Base-by-base conservation (phyloP, 2,113 vertebrate genomes). In the Chaetura pelagica region DNA sequence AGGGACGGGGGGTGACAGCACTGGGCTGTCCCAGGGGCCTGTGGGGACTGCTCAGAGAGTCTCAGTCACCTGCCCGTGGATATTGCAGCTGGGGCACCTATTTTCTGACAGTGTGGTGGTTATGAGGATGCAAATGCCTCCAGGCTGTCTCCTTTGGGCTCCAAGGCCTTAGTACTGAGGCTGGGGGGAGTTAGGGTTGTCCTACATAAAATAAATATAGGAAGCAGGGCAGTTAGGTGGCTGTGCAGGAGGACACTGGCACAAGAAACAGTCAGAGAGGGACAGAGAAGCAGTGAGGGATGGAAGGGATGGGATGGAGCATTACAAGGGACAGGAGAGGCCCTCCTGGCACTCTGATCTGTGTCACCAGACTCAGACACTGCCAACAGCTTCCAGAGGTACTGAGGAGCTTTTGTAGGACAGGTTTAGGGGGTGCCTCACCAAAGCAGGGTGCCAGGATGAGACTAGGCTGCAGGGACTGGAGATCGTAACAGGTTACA, bases 61-160 rank as follows among this genome's bases (percentile, higher is more conserved):
- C 18, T 54, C 4, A 1, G 48, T 35, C 59, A 16, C 57, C 12
- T 32, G 62, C 16, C 72, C 1, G 3, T 3, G 0, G 8, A 72
- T 66, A 46, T 15, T 48, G 30, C 44, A 61, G 3, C 19, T 66
- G 19, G 18, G 30, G 18, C 34, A 51, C 24, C 17, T n/a, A 3
- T 24, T 40, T 15, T 8, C 20, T 49, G 49, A 23, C 34, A 30
- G n/a, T 2, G 38, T 27, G 49, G 26, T 4, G 23, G 38, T 20
- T 46, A 81, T 15, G 42, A 74, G 57, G 35, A 64, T 6, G 57
- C 7, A 67, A 74, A 63, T 11, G 24, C 42, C 74, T 38, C 16
- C 38, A 17, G 22, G 8, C 19, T 59, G 62, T 44, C 26, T n/a
- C 20, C 58, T 81, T 49, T 44, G 69, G 42, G 40, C 16, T 84